Conservation (phyloP, 2,888 invertebrate species). For the Periphyllus acericola region DNA sequence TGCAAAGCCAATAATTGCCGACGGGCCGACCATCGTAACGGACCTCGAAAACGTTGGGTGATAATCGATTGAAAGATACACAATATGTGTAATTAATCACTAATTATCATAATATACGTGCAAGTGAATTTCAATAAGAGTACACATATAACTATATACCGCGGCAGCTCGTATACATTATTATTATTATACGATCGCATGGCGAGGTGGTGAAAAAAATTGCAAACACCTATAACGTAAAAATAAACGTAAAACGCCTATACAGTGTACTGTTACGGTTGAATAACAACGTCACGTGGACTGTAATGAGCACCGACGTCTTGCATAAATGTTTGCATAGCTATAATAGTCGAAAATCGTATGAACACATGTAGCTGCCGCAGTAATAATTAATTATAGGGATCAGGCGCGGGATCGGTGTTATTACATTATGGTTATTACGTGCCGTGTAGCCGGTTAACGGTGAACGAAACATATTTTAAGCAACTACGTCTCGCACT, state of each 20-base stretch:
- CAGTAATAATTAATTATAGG: background rate
- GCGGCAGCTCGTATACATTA: no score
- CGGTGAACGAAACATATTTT: background rate
- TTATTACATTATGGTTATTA: background rate
- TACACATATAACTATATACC: no score
- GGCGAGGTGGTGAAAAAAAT: background rate
- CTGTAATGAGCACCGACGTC: background rate
- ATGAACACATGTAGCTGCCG: no score
- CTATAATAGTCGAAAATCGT: background rate
- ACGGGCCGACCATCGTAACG: conserved; percentile 27
- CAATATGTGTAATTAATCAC: conserved; percentile 18
- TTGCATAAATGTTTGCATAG: background rate
- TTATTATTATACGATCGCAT: background rate
- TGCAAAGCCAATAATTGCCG: conserved; percentile 9
- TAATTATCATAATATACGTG: background rate
- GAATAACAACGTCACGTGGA: background rate
- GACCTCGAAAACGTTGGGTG: background rate
- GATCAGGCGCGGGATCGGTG: background rate
- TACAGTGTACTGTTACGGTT: no score
- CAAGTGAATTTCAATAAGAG: background rate
- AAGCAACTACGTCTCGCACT: no score
- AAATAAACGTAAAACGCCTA: background rate
- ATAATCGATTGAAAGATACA: background rate
- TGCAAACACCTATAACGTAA: no score
- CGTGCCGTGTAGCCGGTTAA: background rate